These are phyloP conservation scores for Steinernema scapterisci DNA, from an alignment of 2,888 invertebrate species.

Conservation along the genomic window DNA sequence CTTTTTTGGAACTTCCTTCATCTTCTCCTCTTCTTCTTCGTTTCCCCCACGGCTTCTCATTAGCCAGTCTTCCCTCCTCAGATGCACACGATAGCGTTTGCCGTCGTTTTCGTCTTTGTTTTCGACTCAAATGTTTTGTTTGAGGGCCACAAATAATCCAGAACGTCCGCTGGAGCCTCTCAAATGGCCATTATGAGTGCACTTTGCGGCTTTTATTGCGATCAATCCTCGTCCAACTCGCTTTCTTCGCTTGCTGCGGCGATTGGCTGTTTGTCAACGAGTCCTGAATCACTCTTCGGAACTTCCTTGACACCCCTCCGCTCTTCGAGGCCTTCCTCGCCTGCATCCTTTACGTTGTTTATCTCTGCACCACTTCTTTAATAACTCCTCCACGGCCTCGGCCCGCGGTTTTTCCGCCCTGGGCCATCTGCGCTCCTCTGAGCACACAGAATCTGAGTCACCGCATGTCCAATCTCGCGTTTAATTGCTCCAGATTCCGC, in stretches of 20 bases:
- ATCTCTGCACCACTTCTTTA: not conserved
- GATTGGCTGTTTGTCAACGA: not conserved
- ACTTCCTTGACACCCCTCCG: not conserved
- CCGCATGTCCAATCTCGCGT: not conserved
- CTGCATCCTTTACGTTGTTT: not conserved
- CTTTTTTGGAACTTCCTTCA: not conserved
- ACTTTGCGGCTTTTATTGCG: slow-evolving; percentile 6
- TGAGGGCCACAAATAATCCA: not conserved
- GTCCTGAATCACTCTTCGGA: not conserved
- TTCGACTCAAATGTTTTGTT: slow-evolving; percentile 13
- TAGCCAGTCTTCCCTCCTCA: not conserved
- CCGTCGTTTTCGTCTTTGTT: slow-evolving; percentile 2
- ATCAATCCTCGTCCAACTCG: not conserved
- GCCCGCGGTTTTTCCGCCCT: not conserved
- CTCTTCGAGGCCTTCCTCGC: not conserved
- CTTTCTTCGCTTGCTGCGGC: not conserved
- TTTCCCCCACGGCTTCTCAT: not conserved
- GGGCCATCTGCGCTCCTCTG: not conserved
- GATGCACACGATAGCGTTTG: not conserved
- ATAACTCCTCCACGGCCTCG: not conserved
- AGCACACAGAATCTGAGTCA: not conserved
- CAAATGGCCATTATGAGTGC: slow-evolving; percentile 14
- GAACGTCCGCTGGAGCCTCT: not conserved
- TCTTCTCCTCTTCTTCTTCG: no score
- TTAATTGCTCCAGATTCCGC: slow-evolving; percentile 21